A percentile compares a stretch with the other conserved stretches of the same genome.
These are phyloP conservation scores for Stratiomys singularior DNA, from an alignment of 2,888 invertebrate genomes.

Conservation along the genomic window DNA sequence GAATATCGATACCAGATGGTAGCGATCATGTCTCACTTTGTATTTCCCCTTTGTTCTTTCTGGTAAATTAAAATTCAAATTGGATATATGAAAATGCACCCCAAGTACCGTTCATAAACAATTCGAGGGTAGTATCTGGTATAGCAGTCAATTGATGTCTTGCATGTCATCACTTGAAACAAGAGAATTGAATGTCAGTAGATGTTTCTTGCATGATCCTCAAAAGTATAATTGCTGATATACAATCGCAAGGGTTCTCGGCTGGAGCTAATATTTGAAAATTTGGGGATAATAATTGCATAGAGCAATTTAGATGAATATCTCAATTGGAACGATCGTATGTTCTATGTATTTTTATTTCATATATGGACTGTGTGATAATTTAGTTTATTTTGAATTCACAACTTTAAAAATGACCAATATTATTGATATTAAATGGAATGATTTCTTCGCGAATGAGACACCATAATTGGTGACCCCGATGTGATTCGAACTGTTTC, in stretches of 20 bases:
- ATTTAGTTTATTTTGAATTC: too few species aligned
- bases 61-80: conserved; percentile 42
- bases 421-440: too few species aligned
- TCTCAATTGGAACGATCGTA: conserved; percentile 29
- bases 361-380: too few species aligned
- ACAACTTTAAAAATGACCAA: too few species aligned
- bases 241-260: background rate
- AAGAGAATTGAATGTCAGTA: conserved; percentile 14
- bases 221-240: background rate
- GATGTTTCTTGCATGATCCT: background rate
- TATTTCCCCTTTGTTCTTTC: conserved; percentile 32
- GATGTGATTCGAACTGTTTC: too few species aligned
- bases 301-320: conserved; percentile 36
- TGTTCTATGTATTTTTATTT: too few species aligned
- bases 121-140: conserved; percentile 17
- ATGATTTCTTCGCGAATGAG: too few species aligned
- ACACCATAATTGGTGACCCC: too few species aligned
- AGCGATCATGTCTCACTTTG: background rate
- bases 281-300: background rate
- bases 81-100: conserved; percentile 19
- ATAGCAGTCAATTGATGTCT: conserved; percentile 29
- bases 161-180: conserved; percentile 41
- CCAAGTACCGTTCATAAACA: background rate
- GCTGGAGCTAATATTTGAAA: background rate
- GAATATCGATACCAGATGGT: background rate